phyloP scores from a whole-genome alignment of 2,797 vertebrate genomes.

The Discoglossus pictus region DNA sequence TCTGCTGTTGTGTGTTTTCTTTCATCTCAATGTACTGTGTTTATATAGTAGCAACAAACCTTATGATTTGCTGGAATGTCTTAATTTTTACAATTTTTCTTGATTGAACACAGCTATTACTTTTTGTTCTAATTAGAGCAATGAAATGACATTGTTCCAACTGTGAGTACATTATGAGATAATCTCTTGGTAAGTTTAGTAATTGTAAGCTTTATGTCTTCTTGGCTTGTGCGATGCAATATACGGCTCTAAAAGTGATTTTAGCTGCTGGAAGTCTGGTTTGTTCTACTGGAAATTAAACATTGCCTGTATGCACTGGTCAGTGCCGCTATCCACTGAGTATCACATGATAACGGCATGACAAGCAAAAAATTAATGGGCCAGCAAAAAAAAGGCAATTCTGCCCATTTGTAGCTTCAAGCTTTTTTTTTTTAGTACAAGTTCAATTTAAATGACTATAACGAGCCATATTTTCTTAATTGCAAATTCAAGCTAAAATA shows the following conservation, averaged over 20 bases:
- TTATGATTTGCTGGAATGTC: not conserved
- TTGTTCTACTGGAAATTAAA: slow-evolving; percentile 1
- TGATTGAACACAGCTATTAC: slow-evolving; percentile 42
- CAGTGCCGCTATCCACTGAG: not conserved
- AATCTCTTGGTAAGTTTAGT: slow-evolving; percentile 44
- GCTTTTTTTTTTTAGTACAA: slow-evolving; percentile 21
- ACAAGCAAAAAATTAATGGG: too few species aligned
- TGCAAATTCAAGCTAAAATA: not conserved
- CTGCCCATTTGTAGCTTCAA: slow-evolving; percentile 18
- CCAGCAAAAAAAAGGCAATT: too few species aligned
- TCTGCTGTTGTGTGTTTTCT: too few species aligned
- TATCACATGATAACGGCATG: too few species aligned
- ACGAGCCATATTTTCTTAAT: not conserved
- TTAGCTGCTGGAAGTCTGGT: slow-evolving; percentile 16
- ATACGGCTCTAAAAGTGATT: slow-evolving; percentile 21
- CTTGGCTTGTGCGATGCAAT: slow-evolving; percentile 22
- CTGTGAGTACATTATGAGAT: slow-evolving; percentile 46
- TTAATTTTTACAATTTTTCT: slow-evolving; percentile 41
- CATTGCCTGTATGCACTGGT: slow-evolving; percentile 3
- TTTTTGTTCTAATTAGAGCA: slow-evolving; percentile 41
- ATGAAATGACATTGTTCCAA: slow-evolving; percentile 42
- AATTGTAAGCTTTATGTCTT: slow-evolving; percentile 43
- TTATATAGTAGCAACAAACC: too few species aligned
- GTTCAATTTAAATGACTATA: slow-evolving; percentile 17
- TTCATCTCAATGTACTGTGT: too few species aligned